These are phyloP conservation scores for Epizoanthus fatuus DNA, from an alignment of 92 coral and sea anemone genomes.

Conservation along the genomic window DNA sequence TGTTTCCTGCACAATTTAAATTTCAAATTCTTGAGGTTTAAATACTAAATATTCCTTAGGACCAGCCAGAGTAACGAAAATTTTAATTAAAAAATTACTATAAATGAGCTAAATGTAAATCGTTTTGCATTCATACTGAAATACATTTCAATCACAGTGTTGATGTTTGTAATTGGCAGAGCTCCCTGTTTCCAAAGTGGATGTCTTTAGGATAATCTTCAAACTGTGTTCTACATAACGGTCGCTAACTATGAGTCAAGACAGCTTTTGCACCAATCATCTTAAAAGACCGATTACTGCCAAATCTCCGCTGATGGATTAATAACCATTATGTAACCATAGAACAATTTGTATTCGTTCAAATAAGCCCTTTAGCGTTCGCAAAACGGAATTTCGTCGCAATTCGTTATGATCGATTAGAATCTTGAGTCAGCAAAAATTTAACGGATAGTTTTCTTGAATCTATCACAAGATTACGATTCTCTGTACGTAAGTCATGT, in stretches of 20 bases:
- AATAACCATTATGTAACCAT: slow-evolving; percentile 23
- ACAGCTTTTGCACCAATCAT: slow-evolving; percentile 1
- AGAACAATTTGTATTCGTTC: background rate
- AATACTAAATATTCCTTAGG: slow-evolving; percentile 22
- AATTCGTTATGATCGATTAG: slow-evolving; percentile 5
- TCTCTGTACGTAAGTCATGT: background rate
- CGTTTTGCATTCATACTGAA: background rate
- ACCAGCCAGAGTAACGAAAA: background rate
- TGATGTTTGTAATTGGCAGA: background rate
- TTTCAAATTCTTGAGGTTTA: slow-evolving; percentile 38
- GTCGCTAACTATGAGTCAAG: too few species aligned
- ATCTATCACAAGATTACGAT: background rate
- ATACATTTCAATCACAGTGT: background rate
- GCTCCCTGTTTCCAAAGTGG: slow-evolving; percentile 22
- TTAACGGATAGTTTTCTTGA: background rate
- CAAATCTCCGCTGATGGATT: slow-evolving; percentile 35
- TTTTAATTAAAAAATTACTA: background rate
- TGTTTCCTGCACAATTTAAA: slow-evolving; percentile 77
- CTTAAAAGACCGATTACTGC: slow-evolving; percentile 36
- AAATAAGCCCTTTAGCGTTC: slow-evolving; percentile 6
- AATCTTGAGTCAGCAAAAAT: slow-evolving; percentile 23
- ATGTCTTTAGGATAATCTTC: background rate
- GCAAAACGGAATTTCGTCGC: slow-evolving; percentile 39
- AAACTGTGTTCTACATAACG: background rate
- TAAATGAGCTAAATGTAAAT: background rate